Percentiles rank a stretch among this genome's conserved stretches.
Evolutionary conservation across 64 coral and sea anemone genomes (phyloP).

Genomic region (Stichodactyla mertensii): DNA sequence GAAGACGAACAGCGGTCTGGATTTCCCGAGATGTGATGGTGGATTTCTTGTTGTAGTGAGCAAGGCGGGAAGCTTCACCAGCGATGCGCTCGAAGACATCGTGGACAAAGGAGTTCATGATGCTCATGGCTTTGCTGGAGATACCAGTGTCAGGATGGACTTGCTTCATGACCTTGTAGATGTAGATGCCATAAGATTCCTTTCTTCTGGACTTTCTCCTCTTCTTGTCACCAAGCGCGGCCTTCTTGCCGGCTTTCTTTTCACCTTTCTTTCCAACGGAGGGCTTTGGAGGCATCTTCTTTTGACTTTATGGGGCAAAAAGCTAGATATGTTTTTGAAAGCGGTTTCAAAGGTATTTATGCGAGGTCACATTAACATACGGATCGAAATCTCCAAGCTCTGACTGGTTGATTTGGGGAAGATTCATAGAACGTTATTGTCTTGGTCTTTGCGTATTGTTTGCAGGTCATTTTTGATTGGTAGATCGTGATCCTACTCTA

Average conservation of each 20-base stretch:
- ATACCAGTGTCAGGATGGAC: constrained; percentile 33
- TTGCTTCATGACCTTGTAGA: constrained; percentile 35
- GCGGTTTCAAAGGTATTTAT: background rate
- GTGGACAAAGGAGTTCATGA: constrained; percentile 30
- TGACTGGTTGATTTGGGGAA: background rate
- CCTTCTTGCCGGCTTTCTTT: constrained; percentile 30
- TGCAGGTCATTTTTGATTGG: background rate
- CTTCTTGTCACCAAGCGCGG: constrained; percentile 24
- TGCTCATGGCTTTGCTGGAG: constrained; percentile 21
- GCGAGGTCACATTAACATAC: background rate
- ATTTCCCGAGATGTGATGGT: constrained; percentile 28
- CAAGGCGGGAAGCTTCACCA: constrained; percentile 25
- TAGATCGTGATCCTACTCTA: background rate
- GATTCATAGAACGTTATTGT: background rate
- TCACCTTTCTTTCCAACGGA: constrained; percentile 2
- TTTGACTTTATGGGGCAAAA: background rate
- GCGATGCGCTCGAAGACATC: constrained; percentile 29
- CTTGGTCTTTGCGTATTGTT: background rate
- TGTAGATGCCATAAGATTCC: constrained; percentile 20
- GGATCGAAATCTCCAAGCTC: background rate
- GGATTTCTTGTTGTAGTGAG: constrained; percentile 35
- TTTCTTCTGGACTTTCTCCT: constrained; percentile 1
- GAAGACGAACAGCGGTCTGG: constrained; percentile 31
- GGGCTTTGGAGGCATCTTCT: background rate
- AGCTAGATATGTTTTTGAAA: background rate